phyloP scores from a whole-genome alignment of 2,888 invertebrate species.

The Andrena fulva region DNA sequence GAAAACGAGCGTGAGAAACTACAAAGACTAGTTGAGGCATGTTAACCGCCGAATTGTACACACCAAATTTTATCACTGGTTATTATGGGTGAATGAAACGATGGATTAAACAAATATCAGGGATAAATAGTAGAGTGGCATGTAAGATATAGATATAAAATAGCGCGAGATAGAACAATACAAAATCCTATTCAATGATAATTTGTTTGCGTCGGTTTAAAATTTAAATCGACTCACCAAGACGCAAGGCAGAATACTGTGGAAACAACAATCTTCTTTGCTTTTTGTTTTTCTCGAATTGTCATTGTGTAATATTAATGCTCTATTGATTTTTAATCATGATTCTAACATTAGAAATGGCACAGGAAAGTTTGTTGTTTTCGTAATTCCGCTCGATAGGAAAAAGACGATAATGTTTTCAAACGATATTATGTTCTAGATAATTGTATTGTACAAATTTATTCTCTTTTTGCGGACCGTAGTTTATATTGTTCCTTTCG shows the following conservation, averaged over 20 bases:
- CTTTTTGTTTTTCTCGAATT: not conserved
- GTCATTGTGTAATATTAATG: not conserved
- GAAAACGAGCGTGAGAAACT: slow-evolving; percentile 12
- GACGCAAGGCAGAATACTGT: not conserved
- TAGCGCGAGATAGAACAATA: slow-evolving; percentile 18
- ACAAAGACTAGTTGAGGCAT: slow-evolving; percentile 31
- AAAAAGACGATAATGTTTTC: slow-evolving; percentile 6
- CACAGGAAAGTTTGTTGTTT: slow-evolving; percentile 12
- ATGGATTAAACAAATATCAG: slow-evolving; percentile 6
- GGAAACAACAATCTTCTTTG: slow-evolving; percentile 11
- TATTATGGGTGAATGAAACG: slow-evolving; percentile 3
- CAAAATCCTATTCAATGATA: slow-evolving; percentile 7
- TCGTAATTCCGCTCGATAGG: not conserved
- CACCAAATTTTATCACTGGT: slow-evolving; percentile 9
- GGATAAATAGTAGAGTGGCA: slow-evolving; percentile 13
- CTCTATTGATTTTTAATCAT: not conserved
- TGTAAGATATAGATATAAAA: slow-evolving; percentile 23
- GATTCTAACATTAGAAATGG: slow-evolving; percentile 18
- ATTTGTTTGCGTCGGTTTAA: slow-evolving; percentile 21
- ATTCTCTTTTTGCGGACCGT: not conserved
- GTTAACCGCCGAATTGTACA: slow-evolving; percentile 19
- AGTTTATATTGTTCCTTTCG: slow-evolving; percentile 6
- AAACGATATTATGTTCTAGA: slow-evolving; percentile 3
- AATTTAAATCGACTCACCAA: not conserved
- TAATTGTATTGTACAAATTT: slow-evolving; percentile 27